Percentiles rank a stretch among this genome's conserved stretches.
These are phyloP conservation scores for Myripristis murdjan DNA, from an alignment of 2,797 vertebrate species.

Conservation along the genomic window DNA sequence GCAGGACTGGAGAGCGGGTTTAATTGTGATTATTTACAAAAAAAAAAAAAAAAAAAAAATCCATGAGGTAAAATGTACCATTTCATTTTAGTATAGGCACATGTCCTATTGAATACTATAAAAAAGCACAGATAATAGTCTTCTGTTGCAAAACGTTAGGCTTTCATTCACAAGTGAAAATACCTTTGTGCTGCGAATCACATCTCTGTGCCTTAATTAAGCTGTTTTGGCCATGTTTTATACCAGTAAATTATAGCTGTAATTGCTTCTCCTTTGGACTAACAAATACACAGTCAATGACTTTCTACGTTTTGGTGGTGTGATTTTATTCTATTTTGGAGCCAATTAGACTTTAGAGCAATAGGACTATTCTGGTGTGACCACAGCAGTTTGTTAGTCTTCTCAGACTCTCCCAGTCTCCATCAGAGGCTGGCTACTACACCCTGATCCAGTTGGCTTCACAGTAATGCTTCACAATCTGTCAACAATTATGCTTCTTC, in stretches of 20 bases:
- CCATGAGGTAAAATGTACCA: background rate
- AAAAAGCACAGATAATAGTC: slow-evolving; percentile 33
- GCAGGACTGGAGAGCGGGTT: too few species aligned
- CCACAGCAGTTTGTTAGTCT: slow-evolving; percentile 11
- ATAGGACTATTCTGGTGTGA: slow-evolving; percentile 28
- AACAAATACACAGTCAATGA: slow-evolving; percentile 26
- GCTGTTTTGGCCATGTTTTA: slow-evolving; percentile 39
- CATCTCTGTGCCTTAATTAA: slow-evolving; percentile 24
- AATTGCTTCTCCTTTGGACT: slow-evolving; percentile 24
- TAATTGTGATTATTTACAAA: too few species aligned
- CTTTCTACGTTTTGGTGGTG: slow-evolving; percentile 9
- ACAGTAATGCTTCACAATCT: slow-evolving; percentile 51
- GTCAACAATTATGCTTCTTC: slow-evolving; percentile 44
- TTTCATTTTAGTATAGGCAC: slow-evolving; percentile 1
- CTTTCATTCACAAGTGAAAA: slow-evolving; percentile 48
- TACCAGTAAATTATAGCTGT: slow-evolving; percentile 30
- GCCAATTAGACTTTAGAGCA: slow-evolving; percentile 29
- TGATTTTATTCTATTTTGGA: slow-evolving; percentile 27
- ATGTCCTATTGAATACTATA: slow-evolving; percentile 18
- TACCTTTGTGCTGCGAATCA: slow-evolving; percentile 20
- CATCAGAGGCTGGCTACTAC: slow-evolving; percentile 23
- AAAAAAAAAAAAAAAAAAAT: too few species aligned
- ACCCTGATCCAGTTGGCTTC: slow-evolving; percentile 54
- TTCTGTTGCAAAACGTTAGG: slow-evolving; percentile 30
- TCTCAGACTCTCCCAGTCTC: slow-evolving; percentile 18